Conservation (phyloP, 2,888 invertebrate species). For the Sepioteuthis lessoniana region DNA sequence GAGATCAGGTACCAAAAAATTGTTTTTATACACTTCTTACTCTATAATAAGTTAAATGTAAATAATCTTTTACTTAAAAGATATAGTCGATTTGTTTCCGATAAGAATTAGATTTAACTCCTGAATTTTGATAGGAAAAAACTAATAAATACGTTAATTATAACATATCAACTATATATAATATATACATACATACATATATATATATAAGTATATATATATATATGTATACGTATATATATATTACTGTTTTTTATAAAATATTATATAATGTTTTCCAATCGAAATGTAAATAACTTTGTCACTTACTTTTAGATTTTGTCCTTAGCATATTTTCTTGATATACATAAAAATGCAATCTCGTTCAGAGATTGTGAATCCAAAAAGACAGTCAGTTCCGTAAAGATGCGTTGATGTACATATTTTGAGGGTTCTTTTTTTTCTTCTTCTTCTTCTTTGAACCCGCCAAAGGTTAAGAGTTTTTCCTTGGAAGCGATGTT, state of each 20-base stretch:
- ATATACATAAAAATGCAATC: background rate
- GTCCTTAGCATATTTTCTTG: background rate
- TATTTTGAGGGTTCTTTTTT: background rate
- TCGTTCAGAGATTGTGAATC: background rate
- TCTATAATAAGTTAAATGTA: background rate
- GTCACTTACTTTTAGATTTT: background rate
- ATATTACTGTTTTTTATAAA: background rate
- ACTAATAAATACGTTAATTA: too few relatives aligned
- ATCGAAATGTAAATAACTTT: background rate
- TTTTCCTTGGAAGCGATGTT: background rate
- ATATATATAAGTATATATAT: too few relatives aligned
- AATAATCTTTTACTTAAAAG: background rate
- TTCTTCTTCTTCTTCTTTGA: background rate
- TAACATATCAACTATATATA: background rate
- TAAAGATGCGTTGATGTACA: background rate
- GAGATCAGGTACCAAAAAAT: background rate
- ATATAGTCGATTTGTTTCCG: background rate
- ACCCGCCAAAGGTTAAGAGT: background rate
- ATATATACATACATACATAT: background rate
- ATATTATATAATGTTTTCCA: background rate
- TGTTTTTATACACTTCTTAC: background rate
- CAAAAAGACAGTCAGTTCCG: background rate
- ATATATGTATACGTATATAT: too few relatives aligned
- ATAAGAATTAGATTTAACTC: background rate
- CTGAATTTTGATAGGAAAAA: too few relatives aligned